Conservation (phyloP, 2,888 invertebrate species). For the Polydrusus pterygomalis region DNA sequence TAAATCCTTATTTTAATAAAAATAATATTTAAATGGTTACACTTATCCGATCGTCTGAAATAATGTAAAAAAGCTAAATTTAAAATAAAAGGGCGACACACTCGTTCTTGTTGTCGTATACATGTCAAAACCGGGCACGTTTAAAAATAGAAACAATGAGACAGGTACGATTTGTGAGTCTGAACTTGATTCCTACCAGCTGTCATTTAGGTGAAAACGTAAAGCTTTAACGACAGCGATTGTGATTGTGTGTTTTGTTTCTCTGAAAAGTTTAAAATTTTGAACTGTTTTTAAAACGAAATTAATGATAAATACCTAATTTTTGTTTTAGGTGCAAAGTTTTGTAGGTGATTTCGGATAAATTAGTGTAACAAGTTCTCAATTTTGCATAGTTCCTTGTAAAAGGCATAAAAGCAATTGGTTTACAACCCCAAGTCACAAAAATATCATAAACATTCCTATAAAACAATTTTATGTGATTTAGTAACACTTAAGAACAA, state of each 20-base stretch:
- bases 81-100: slow-evolving; percentile 28
- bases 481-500: too few species aligned
- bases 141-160: slow-evolving; percentile 72
- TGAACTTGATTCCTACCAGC: slow-evolving; percentile 69
- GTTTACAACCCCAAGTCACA: too few species aligned
- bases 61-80: slow-evolving; percentile 28
- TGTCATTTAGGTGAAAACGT: slow-evolving; percentile 65
- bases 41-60: background rate
- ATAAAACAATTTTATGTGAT: too few species aligned
- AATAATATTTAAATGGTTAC: slow-evolving; percentile 4
- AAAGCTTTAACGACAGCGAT: slow-evolving; percentile 36
- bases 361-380: too few species aligned
- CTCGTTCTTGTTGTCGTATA: slow-evolving; percentile 65
- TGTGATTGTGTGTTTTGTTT: slow-evolving; percentile 20
- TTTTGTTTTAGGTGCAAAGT: too few species aligned
- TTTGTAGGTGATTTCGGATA: too few species aligned
- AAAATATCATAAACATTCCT: too few species aligned
- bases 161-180: slow-evolving; percentile 70
- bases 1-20: background rate
- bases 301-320: too few species aligned
- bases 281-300: slow-evolving; percentile 1
- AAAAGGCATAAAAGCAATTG: too few species aligned
- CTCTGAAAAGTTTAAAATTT: slow-evolving; percentile 8
- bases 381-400: too few species aligned
- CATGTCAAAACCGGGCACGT: slow-evolving; percentile 72